Base-by-base conservation (phyloP, 1,140 invertebrate species). In the Drosophila athabasca region DNA sequence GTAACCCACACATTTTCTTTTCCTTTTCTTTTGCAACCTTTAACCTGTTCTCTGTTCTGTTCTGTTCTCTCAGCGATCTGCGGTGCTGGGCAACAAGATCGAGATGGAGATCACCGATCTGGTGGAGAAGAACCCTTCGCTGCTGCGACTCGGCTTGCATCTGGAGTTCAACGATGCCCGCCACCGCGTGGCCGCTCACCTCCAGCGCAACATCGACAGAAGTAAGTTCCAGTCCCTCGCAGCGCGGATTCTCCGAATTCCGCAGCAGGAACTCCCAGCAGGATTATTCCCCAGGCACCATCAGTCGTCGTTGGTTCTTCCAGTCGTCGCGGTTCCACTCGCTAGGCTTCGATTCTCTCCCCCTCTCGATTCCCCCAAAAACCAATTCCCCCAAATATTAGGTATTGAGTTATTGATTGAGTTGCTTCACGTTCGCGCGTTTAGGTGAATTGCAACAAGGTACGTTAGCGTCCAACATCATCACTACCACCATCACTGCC, bases 101-200 rank as follows among this genome's bases (percentile, higher is more conserved):
- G 98, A 99, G 94, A 99, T 98, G 97, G 97, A 98, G 94, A 97
- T 99, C 74, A 98, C 97, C 48, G 95, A 96, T 87, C 93, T 98
- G 74, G 95, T 99, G 64, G 97, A 98, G 92, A 96, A 98, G 91
- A 99, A 99, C 93, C 95, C 96, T 17, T 97, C 96, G 31, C 92
- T 99, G 66, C 93, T 99, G 78, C 94, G 97, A 92, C 94, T 99
- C 68, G 98, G 98, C 58, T 94, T 99, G 79, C 96, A 97, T 93
- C 96, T 99, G 85, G 98, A 99, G 93, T 98, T 97, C 93, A 97
- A 98, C 89, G 97, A 98, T 93, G 97, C 98, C 51, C 95, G 98
- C 91, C 97, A 98, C 92, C 94, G 97, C 82, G 96, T 99, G 81
- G 96, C 97, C 75, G 95, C 96, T 79, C 97, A 98, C 92, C 94